phyloP scores from a whole-genome alignment of 2,888 invertebrate species.

The Erannis defoliaria region DNA sequence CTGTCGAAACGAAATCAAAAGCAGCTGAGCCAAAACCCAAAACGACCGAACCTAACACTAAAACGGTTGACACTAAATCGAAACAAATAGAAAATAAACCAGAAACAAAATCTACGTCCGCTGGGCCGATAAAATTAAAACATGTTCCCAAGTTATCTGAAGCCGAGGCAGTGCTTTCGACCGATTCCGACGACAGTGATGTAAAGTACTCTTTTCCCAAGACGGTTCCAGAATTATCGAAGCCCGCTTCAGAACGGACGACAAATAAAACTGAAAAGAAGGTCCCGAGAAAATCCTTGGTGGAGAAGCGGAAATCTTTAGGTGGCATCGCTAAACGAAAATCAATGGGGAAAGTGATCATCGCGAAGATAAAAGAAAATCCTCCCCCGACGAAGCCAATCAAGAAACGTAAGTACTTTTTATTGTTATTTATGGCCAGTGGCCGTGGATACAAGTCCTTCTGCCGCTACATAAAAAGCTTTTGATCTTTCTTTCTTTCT shows the following conservation, averaged over 20 bases:
- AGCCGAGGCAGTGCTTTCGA: constrained; percentile 58
- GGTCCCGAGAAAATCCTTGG: constrained; percentile 57
- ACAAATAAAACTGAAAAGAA: constrained; percentile 51
- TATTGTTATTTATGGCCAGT: no score
- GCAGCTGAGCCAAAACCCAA: constrained; percentile 10
- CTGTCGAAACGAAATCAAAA: constrained; percentile 54
- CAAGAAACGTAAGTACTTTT: constrained; percentile 72
- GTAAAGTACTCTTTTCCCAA: constrained; percentile 80
- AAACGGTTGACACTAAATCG: constrained; percentile 2
- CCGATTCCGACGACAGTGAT: constrained; percentile 80
- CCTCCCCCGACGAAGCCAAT: constrained; percentile 59
- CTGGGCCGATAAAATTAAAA: constrained; percentile 41
- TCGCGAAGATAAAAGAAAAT: constrained; percentile 56
- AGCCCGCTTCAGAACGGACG: constrained; percentile 47
- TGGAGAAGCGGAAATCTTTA: constrained; percentile 70
- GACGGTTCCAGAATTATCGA: constrained; percentile 48
- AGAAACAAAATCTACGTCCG: constrained; percentile 3
- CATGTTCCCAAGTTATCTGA: constrained; percentile 52
- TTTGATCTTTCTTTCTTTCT: no score
- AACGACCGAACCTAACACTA: background rate
- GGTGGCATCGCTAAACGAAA: constrained; percentile 73
- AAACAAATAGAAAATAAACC: constrained; percentile 7
- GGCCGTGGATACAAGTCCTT: no score
- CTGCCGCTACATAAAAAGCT: no score
- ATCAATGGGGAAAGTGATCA: constrained; percentile 64